A percentile compares a stretch with the other conserved stretches of the same genome.
Conservation (phyloP, 2,113 vertebrate species). For the Dipodomys ordii region DNA sequence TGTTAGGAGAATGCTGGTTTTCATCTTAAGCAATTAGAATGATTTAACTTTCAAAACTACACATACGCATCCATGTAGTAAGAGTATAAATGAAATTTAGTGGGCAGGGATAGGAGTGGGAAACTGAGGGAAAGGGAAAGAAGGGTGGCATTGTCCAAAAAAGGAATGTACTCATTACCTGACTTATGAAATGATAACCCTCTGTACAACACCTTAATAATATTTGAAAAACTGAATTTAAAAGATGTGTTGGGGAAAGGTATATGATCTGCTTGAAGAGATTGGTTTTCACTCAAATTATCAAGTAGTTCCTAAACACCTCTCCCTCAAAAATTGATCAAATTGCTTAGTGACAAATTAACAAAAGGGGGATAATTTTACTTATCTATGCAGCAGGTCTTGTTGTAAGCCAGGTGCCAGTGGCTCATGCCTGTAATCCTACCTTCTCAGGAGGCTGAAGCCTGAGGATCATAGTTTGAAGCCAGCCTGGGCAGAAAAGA, state of each 20-base stretch:
- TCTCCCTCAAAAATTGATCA: slow-evolving; percentile 9
- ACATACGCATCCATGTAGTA: background rate
- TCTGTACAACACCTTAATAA: too few relatives aligned
- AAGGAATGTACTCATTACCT: too few relatives aligned
- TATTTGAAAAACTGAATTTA: too few relatives aligned
- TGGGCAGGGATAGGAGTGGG: too few relatives aligned
- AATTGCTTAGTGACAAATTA: background rate
- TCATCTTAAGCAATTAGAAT: background rate
- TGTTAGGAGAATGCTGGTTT: background rate
- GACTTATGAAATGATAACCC: too few relatives aligned
- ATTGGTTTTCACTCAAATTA: slow-evolving; percentile 1
- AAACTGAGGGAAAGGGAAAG: too few relatives aligned
- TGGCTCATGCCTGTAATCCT: background rate
- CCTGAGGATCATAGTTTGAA: too few relatives aligned
- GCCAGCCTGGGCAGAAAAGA: background rate
- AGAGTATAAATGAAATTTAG: slow-evolving; percentile 29
- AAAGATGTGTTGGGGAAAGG: too few relatives aligned
- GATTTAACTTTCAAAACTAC: slow-evolving; percentile 15
- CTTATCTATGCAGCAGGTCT: background rate
- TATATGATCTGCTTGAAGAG: background rate
- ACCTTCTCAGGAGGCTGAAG: background rate
- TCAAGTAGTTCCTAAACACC: background rate
- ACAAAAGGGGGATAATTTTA: background rate
- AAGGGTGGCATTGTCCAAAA: too few relatives aligned
- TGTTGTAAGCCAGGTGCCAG: background rate